Evolutionary conservation across 2,888 invertebrate species (phyloP).

Genomic region (Apamea anceps): DNA sequence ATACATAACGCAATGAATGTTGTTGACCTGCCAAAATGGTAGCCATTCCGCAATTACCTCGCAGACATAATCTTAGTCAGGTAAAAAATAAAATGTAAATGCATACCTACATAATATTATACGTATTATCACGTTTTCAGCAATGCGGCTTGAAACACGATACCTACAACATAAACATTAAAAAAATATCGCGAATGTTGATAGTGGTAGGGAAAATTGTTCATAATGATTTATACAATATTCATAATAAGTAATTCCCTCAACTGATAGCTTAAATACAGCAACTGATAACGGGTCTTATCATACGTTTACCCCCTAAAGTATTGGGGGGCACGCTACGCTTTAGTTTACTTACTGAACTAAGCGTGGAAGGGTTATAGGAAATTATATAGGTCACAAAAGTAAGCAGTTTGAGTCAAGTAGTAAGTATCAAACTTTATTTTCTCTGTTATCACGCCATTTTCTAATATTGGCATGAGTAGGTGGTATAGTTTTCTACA

Average conservation of each 20-base stretch:
- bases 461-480: not conserved
- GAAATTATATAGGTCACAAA: not conserved
- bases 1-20: not conserved
- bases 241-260: not conserved
- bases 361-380: not conserved
- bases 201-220: constrained; percentile 17
- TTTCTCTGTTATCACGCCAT: not conserved
- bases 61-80: not conserved
- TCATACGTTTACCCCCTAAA: constrained; percentile 19
- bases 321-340: constrained; percentile 9
- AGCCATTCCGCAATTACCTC: not conserved
- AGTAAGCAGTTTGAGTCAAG: not conserved
- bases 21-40: not conserved
- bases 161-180: constrained; percentile 3
- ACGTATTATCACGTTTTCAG: constrained; percentile 18
- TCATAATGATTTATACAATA: constrained; percentile 22
- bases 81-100: not conserved
- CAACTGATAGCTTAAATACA: constrained; percentile 34
- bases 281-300: constrained; percentile 29
- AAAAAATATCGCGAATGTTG: constrained; percentile 9
- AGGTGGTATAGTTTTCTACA: not conserved
- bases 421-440: not conserved
- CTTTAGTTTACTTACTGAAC: not conserved
- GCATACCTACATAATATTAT: not conserved
- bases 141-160: constrained; percentile 11